Base-by-base conservation (phyloP, 2,888 invertebrate genomes). In the Tigriopus californicus region DNA sequence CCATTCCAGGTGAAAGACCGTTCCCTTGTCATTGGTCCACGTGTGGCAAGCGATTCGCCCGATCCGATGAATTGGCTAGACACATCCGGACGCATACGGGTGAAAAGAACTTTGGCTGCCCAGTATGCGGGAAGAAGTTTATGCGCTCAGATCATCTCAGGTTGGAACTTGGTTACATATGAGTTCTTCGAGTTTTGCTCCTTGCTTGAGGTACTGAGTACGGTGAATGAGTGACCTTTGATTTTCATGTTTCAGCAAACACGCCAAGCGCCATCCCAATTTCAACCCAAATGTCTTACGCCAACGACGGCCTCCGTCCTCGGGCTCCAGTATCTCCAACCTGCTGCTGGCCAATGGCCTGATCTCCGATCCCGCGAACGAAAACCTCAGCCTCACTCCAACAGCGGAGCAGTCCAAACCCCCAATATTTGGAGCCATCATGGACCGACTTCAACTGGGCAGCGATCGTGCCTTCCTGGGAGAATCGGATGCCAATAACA, bases 131-230 rank as follows among this genome's bases (percentile, higher is more conserved):
- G 65, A 79, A 79, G 68, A 74, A 77, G 64, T 80, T 80, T 67
- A 80, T 79, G 79, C 71, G 80, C 61, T 78, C 78, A 64, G 79
- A 80, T 67, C 80, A 80, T 67, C 74, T 80, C 55, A 76, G 76
- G 76, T 76, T 68, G 5, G n/a, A 13, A 53, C 15, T 12, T n/a
- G n/a, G 15, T 49, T 48, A 13, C 11, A 41, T 41, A 12, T 41
- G n/a, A n/a, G 3, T 33, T 33, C 33, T 33, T 33, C 33, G 33
- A 24, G 41, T 15, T 24, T 54, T 24, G 22, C 20, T 6, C 3
- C 54, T 1, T 13, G 25, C 24, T 22, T 53, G n/a, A 12, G n/a
- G 13, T 15, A 18, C 15, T 33, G 11, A n/a, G 13, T 60, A 6
- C 46, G 11, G 2, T 20, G 18, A 15, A 15, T 60, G 10, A 33